Conservation (phyloP, 2,888 invertebrate genomes). For the Gisinianus flammeolus region DNA sequence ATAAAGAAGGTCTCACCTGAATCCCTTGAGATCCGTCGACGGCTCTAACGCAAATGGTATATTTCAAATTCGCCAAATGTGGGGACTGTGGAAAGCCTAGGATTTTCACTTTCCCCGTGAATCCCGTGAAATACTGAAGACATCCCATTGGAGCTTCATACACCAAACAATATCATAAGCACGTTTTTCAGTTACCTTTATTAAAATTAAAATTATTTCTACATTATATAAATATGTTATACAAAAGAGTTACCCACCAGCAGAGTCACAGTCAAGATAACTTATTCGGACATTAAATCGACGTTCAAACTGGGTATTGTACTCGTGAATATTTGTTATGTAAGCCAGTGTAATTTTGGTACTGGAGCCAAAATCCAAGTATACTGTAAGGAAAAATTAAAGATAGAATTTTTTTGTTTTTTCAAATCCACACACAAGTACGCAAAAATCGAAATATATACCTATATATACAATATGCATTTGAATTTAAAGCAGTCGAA, state of each 20-base stretch:
- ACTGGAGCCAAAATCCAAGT: constrained; percentile 51
- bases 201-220: neutral
- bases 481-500: too few relatives aligned
- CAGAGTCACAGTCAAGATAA: constrained; percentile 51
- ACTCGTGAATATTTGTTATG: constrained; percentile 45
- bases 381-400: too few relatives aligned
- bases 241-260: constrained; percentile 7
- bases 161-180: neutral
- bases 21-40: constrained; percentile 52
- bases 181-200: neutral
- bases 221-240: neutral
- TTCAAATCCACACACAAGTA: too few relatives aligned
- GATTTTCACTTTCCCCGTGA: constrained; percentile 40
- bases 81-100: constrained; percentile 48
- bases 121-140: constrained; percentile 49
- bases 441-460: too few relatives aligned
- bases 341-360: constrained; percentile 47
- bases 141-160: constrained; percentile 52
- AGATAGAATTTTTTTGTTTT: too few relatives aligned
- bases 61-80: constrained; percentile 53
- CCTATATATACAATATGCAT: too few relatives aligned
- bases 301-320: constrained; percentile 45
- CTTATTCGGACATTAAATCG: constrained; percentile 47
- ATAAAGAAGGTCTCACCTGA: constrained; percentile 36
- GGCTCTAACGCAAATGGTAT: constrained; percentile 53